phyloP scores from a whole-genome alignment of 2,888 invertebrate genomes.

The Pantelozetes paolii region DNA sequence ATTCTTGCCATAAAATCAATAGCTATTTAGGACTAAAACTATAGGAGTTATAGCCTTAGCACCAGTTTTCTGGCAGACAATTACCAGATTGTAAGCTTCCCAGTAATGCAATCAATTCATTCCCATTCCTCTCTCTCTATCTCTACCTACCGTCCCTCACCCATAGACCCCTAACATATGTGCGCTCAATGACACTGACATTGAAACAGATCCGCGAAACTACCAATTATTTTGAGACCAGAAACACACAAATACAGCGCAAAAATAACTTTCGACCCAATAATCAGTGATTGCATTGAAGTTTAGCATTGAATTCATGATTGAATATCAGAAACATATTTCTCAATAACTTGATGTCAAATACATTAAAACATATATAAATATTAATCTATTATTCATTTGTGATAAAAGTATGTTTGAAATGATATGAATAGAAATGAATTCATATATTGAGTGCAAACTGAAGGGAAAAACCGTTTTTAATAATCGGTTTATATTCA shows the following conservation, averaged over 20 bases:
- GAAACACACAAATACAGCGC: neutral
- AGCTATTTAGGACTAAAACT: neutral
- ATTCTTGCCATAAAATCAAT: neutral
- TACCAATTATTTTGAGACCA: neutral
- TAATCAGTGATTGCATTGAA: neutral
- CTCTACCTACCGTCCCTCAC: neutral
- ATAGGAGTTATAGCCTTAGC: neutral
- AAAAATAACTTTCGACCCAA: neutral
- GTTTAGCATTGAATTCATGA: neutral
- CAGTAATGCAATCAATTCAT: conserved; percentile 19
- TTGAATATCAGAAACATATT: no score
- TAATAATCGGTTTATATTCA: no score
- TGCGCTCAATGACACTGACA: neutral
- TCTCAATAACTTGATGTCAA: no score
- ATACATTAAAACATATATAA: no score
- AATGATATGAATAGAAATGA: no score
- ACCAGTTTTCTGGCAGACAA: conserved; percentile 1
- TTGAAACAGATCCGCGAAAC: neutral
- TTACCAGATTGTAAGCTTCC: conserved; percentile 12
- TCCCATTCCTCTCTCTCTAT: conserved; percentile 11
- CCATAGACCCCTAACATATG: neutral
- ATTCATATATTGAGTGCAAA: no score
- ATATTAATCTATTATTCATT: no score
- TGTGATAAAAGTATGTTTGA: no score
- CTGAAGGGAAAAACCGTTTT: no score